Evolutionary conservation across 2,888 invertebrate species (phyloP).

Genomic region (Carcina quercana): DNA sequence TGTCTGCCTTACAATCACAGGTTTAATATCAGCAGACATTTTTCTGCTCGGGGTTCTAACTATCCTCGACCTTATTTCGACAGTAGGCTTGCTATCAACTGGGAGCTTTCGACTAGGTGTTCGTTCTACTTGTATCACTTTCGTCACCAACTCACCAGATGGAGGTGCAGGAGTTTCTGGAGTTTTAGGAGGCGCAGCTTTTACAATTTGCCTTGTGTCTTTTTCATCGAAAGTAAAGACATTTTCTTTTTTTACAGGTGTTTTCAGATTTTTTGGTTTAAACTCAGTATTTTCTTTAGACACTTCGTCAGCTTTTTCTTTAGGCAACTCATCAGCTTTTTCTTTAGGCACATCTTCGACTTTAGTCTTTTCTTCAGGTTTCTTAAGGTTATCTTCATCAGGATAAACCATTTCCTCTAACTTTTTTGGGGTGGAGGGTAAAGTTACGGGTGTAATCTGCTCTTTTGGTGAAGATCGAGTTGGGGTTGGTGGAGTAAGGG

Average conservation of each 20-base stretch:
- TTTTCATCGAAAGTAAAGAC: slow-evolving; percentile 47
- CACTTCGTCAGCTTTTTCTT: too few species aligned
- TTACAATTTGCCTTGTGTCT: slow-evolving; percentile 19
- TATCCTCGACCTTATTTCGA: slow-evolving; percentile 58
- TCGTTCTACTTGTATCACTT: slow-evolving; percentile 62
- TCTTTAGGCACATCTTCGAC: too few species aligned
- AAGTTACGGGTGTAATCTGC: slow-evolving; percentile 39
- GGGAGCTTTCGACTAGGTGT: slow-evolving; percentile 55
- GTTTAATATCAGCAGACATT: slow-evolving; percentile 39
- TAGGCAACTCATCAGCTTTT: too few species aligned
- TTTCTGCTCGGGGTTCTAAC: slow-evolving; percentile 64
- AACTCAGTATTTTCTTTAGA: slow-evolving; percentile 19
- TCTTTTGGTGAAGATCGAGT: slow-evolving; percentile 46
- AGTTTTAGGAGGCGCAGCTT: slow-evolving; percentile 30
- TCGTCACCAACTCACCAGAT: slow-evolving; percentile 53
- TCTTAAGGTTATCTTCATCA: too few species aligned
- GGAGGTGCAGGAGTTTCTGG: slow-evolving; percentile 3
- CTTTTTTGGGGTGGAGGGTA: slow-evolving; percentile 51
- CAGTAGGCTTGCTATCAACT: slow-evolving; percentile 50
- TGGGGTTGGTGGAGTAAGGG: slow-evolving; percentile 43
- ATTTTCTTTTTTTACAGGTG: slow-evolving; percentile 40
- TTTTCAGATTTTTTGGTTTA: slow-evolving; percentile 29
- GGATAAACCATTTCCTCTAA: slow-evolving; percentile 47
- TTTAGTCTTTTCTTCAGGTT: slow-evolving; percentile 16
- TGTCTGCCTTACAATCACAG: slow-evolving; percentile 36